Percentiles rank a stretch among this genome's conserved stretches.
These are phyloP conservation scores for Microcebus ravelobensis DNA, from an alignment of 2,113 vertebrate species.

Conservation along the genomic window DNA sequence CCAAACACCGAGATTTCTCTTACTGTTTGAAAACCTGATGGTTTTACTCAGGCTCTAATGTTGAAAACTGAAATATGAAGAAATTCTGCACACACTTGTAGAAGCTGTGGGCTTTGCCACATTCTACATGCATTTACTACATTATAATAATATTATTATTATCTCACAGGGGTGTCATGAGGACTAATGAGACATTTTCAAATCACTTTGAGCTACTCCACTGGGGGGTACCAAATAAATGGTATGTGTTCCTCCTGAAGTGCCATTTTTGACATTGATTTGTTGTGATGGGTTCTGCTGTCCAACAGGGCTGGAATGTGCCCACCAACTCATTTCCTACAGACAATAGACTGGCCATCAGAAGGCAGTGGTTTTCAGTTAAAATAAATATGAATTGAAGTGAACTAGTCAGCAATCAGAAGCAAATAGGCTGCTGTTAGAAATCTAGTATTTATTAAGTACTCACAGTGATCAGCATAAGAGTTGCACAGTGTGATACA, in stretches of 20 bases:
- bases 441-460: slow-evolving; percentile 70
- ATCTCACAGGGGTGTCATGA: slow-evolving; percentile 73
- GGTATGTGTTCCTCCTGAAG: slow-evolving; percentile 58
- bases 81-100: slow-evolving; percentile 11
- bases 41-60: not conserved
- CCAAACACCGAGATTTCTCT: not conserved
- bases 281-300: slow-evolving; percentile 66
- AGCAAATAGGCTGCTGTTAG: slow-evolving; percentile 65
- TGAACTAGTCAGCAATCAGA: slow-evolving; percentile 65
- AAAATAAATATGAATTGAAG: slow-evolving; percentile 70
- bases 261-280: slow-evolving; percentile 70
- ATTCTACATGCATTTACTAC: not conserved
- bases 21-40: not conserved
- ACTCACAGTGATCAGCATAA: slow-evolving; percentile 59
- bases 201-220: slow-evolving; percentile 70
- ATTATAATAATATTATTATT: slow-evolving; percentile 77
- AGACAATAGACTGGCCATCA: slow-evolving; percentile 30
- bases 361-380: slow-evolving; percentile 66
- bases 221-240: slow-evolving; percentile 71
- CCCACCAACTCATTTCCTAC: slow-evolving; percentile 68
- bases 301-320: slow-evolving; percentile 67
- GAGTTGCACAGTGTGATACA: slow-evolving; percentile 67
- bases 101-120: slow-evolving; percentile 59
- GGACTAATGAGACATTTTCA: slow-evolving; percentile 76
- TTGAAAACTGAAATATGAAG: not conserved